phyloP scores from a whole-genome alignment of 2,113 vertebrate species.

The Brachirus orientalis region DNA sequence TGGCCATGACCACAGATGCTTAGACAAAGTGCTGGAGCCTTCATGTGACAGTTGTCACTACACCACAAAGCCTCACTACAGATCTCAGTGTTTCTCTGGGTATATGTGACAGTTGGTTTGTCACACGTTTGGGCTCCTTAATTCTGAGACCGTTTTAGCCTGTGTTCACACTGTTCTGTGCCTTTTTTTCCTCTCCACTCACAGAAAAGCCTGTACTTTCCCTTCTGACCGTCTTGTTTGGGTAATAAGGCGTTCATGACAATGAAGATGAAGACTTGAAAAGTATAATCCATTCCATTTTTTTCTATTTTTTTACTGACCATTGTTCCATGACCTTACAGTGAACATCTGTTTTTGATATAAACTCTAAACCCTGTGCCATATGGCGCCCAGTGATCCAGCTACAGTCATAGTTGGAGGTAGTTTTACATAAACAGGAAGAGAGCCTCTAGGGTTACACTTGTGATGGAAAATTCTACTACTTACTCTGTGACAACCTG shows the following conservation, averaged over 20 bases:
- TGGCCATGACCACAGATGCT: conserved; percentile 7
- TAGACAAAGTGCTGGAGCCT: conserved; percentile 26
- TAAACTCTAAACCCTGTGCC: conserved; percentile 27
- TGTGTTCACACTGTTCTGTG: conserved; percentile 45
- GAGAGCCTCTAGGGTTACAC: conserved; percentile 54
- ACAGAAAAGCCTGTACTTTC: background rate
- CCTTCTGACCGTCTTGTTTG: too few relatives aligned
- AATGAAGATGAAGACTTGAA: background rate
- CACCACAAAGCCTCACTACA: conserved; percentile 60
- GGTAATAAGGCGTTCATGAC: background rate
- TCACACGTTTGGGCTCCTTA: conserved; percentile 63
- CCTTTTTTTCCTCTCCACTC: conserved; percentile 31
- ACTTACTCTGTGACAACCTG: conserved; percentile 45
- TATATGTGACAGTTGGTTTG: conserved; percentile 76
- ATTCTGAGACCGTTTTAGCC: conserved; percentile 61
- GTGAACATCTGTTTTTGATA: background rate
- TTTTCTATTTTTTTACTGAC: background rate
- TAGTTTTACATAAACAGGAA: conserved; percentile 67
- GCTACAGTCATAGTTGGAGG: conserved; percentile 50
- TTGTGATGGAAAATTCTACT: conserved; percentile 71
- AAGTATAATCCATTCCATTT: background rate
- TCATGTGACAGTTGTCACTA: conserved; percentile 58
- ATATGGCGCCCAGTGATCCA: conserved; percentile 50
- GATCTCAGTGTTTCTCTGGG: conserved; percentile 55
- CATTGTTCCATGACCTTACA: conserved; percentile 6